Percentiles rank a stretch among this genome's conserved stretches.
Evolutionary conservation across 92 coral and sea anemone species (phyloP).

Genomic region (Umimayanthus kanabou): DNA sequence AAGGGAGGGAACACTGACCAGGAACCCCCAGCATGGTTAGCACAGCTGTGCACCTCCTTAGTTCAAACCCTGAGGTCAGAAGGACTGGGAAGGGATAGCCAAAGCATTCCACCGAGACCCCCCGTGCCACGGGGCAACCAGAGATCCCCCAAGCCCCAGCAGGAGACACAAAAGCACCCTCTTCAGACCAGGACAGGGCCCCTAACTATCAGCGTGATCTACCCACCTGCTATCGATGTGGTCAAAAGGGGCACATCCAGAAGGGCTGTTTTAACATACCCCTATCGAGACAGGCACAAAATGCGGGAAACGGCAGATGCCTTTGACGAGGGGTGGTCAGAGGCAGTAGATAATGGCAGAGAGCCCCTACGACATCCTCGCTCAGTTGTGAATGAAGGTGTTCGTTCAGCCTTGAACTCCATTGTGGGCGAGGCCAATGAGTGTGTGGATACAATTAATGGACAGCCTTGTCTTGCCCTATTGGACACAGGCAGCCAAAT

Average conservation of each 20-base stretch:
- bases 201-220: not conserved
- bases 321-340: not conserved
- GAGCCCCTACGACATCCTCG: conserved; percentile 12
- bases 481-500: conserved; percentile 63
- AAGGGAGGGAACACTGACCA: too few species aligned
- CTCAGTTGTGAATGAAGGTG: conserved; percentile 6
- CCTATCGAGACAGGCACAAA: conserved; percentile 51
- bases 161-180: too few species aligned
- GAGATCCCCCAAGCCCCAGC: too few species aligned
- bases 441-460: conserved; percentile 47
- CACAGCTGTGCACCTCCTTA: too few species aligned
- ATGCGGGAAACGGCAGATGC: conserved; percentile 46
- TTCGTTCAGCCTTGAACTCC: not conserved
- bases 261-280: conserved; percentile 2
- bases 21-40: too few species aligned
- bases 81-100: too few species aligned
- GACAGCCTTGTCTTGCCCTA: too few species aligned
- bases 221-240: conserved; percentile 58
- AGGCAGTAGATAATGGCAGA: conserved; percentile 47
- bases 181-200: not conserved
- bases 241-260: conserved; percentile 51
- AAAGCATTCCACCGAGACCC: too few species aligned
- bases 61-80: too few species aligned
- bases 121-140: too few species aligned
- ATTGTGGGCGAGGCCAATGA: conserved; percentile 53